A percentile compares a stretch with the other conserved stretches of the same genome.
phyloP scores from a whole-genome alignment of 2,797 vertebrate genomes.

The Microchirus variegatus region DNA sequence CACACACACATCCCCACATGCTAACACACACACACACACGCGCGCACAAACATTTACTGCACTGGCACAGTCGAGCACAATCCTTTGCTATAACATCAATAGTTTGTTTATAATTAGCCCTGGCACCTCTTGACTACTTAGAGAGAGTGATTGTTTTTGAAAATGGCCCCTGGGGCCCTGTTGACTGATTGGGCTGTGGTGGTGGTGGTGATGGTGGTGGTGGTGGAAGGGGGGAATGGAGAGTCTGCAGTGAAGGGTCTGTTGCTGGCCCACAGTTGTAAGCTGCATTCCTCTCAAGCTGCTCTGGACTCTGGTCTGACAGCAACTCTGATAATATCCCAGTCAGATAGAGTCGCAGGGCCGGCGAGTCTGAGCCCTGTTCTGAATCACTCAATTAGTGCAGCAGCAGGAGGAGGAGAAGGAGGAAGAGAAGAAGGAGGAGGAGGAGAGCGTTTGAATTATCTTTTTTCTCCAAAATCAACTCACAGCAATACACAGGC shows the following conservation, averaged over 20 bases:
- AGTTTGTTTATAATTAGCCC: conserved; percentile 88
- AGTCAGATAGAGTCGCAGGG: conserved; percentile 71
- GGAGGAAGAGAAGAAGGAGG: conserved; percentile 17
- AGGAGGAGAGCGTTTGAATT: conserved; percentile 27
- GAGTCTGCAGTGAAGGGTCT: conserved; percentile 56
- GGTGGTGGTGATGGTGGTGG: conserved; percentile 45
- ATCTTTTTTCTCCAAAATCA: conserved; percentile 41
- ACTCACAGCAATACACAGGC: conserved; percentile 52
- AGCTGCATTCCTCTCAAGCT: conserved; percentile 78
- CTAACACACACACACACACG: conserved; percentile 22
- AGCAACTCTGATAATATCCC: conserved; percentile 80
- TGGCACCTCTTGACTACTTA: conserved; percentile 85
- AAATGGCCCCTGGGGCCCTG: conserved; percentile 79
- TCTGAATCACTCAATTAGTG: conserved; percentile 82
- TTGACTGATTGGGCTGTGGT: conserved; percentile 82
- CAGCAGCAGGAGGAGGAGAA: conserved; percentile 21
- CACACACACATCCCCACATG: conserved; percentile 34
- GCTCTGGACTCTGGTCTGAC: conserved; percentile 79
- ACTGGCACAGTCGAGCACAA: conserved; percentile 60
- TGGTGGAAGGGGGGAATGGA: conserved; percentile 17
- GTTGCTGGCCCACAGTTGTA: conserved; percentile 56
- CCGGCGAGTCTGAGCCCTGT: conserved; percentile 73
- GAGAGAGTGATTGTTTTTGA: conserved; percentile 84
- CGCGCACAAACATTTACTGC: conserved; percentile 54
- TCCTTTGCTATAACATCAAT: conserved; percentile 77